These are phyloP conservation scores for Siniperca scherzeri DNA, from an alignment of 2,797 vertebrate species.

Conservation along the genomic window DNA sequence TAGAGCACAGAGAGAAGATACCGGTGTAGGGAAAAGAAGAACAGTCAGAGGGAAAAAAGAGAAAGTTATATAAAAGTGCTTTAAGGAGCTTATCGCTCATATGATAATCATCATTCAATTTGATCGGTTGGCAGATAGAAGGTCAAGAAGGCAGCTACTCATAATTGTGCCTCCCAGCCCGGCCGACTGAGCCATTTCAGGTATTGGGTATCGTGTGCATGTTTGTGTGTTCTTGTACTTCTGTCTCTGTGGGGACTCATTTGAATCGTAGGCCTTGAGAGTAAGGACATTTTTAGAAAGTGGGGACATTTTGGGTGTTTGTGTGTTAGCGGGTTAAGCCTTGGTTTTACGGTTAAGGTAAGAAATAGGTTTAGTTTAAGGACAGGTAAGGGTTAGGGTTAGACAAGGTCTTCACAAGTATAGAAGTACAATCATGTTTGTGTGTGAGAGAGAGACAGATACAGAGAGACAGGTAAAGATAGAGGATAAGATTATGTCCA, in stretches of 20 bases:
- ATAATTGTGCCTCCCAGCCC: conserved; percentile 71
- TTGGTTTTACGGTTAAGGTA: conserved; percentile 9
- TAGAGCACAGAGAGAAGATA: conserved; percentile 19
- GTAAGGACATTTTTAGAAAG: background rate
- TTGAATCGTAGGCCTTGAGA: conserved; percentile 33
- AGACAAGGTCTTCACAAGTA: background rate
- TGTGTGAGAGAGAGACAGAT: background rate
- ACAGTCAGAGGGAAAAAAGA: conserved; percentile 24
- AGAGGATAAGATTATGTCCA: conserved; percentile 3
- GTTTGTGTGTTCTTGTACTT: conserved; percentile 17
- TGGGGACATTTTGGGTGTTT: conserved; percentile 7
- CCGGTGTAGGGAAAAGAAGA: conserved; percentile 23
- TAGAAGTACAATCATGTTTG: background rate
- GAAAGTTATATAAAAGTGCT: conserved; percentile 57
- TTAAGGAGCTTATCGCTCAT: conserved; percentile 62
- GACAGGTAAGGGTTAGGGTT: background rate
- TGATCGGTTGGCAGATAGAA: conserved; percentile 71
- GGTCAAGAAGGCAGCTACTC: conserved; percentile 64
- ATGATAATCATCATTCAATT: conserved; percentile 76
- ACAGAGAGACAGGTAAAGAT: background rate
- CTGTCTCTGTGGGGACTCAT: conserved; percentile 28
- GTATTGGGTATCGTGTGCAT: conserved; percentile 35
- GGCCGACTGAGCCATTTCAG: conserved; percentile 42
- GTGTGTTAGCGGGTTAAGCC: background rate
- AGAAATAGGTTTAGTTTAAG: background rate